Conservation (phyloP, 1,140 invertebrate species). For the Lycorma delicatula region DNA sequence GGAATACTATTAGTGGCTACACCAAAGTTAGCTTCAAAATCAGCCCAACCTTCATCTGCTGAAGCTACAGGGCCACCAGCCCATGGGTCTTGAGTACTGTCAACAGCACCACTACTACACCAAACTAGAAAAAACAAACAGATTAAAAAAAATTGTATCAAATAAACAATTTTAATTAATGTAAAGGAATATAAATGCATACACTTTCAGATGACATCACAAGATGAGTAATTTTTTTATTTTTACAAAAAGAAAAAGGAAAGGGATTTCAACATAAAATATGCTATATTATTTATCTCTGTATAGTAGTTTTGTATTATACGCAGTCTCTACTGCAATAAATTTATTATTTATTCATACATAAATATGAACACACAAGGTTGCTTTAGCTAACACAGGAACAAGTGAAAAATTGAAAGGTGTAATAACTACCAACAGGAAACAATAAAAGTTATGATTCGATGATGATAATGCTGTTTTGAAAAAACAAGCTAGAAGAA, state of each 20-base stretch:
- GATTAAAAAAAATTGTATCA: neutral
- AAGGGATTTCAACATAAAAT: neutral
- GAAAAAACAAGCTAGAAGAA: no score
- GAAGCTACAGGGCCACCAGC: neutral
- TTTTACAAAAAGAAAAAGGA: neutral
- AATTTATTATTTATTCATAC: no score
- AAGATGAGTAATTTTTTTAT: neutral
- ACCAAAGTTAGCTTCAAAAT: conserved; percentile 18
- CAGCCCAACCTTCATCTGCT: conserved; percentile 17
- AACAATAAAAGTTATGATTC: no score
- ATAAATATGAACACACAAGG: no score
- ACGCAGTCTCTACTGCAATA: no score
- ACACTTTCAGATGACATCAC: neutral
- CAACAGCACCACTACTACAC: neutral
- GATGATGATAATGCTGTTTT: no score
- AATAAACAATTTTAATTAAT: neutral
- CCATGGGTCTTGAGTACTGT: conserved; percentile 13
- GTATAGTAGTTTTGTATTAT: no score
- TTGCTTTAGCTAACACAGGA: no score
- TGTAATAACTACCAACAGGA: no score
- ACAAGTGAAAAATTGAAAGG: no score
- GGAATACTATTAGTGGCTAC: neutral
- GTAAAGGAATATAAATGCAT: neutral
- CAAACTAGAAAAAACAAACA: conserved; percentile 12
- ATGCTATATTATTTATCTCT: no score